phyloP scores from a whole-genome alignment of 2,797 vertebrate species.

The Margarornis squamiger region DNA sequence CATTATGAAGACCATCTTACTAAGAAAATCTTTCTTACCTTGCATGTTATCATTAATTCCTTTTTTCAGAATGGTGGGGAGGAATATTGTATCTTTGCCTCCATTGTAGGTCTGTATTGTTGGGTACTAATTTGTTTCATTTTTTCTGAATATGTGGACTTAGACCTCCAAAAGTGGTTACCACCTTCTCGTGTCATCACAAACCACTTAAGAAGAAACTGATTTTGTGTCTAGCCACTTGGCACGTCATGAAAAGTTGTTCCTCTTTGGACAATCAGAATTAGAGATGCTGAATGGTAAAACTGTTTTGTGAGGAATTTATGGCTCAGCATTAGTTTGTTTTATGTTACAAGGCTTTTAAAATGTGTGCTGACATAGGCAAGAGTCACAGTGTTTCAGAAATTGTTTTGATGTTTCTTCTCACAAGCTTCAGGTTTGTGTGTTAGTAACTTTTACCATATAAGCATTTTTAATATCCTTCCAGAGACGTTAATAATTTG shows the following conservation, averaged over 20 bases:
- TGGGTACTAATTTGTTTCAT: not conserved
- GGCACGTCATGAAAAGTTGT: not conserved
- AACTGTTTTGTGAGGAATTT: not conserved
- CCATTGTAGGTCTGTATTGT: not conserved
- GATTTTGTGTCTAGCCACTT: not conserved
- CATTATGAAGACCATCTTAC: not conserved
- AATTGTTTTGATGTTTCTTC: not conserved
- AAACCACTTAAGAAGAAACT: not conserved
- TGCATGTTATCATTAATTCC: not conserved
- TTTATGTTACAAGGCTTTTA: not conserved
- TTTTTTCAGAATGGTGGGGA: fast-evolving
- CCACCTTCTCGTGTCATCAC: not conserved
- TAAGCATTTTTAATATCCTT: not conserved
- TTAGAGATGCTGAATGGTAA: not conserved
- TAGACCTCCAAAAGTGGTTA: not conserved
- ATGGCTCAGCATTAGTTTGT: not conserved
- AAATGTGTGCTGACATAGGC: not conserved
- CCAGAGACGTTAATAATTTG: not conserved
- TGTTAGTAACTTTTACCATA: not conserved
- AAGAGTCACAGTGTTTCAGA: not conserved
- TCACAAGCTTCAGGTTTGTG: not conserved
- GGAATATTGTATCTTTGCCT: not conserved
- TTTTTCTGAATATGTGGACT: not conserved
- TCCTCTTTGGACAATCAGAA: not conserved
- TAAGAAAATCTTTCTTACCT: not conserved